Percentiles rank a stretch among this genome's conserved stretches.
These are phyloP conservation scores for Chaetops frenatus DNA, from an alignment of 2,113 vertebrate species.

Conservation along the genomic window DNA sequence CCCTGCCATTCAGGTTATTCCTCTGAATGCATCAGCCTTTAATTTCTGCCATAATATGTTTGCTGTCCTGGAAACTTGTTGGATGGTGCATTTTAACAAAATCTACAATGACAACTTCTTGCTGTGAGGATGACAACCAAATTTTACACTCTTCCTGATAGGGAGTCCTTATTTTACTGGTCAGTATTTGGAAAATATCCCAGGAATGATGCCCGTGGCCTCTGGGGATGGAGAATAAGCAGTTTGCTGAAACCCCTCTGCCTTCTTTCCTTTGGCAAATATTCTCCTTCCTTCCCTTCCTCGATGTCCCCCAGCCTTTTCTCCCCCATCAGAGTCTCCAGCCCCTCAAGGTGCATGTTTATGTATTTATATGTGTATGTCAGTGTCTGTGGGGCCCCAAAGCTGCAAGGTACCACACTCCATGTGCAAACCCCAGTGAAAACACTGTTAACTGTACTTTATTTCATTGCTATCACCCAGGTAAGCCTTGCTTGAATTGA, in stretches of 20 bases:
- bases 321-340: neutral
- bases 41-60: neutral
- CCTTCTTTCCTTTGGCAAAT: neutral
- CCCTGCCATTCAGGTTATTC: neutral
- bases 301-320: neutral
- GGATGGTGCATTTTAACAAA: neutral
- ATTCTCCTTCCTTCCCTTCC: neutral
- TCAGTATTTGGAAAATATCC: neutral
- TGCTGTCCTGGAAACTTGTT: neutral
- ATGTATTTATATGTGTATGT: neutral
- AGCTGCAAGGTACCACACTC: neutral
- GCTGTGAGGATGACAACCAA: neutral
- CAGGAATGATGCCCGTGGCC: fast-evolving
- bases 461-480: neutral
- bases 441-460: neutral
- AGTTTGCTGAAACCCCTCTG: neutral
- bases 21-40: neutral
- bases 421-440: neutral
- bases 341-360: fast-evolving
- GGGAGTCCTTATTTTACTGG: fast-evolving
- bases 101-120: fast-evolving
- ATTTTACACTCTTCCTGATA: neutral
- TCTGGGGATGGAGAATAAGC: neutral
- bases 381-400: neutral
- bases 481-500: neutral